A percentile compares a stretch with the other conserved stretches of the same genome.
Evolutionary conservation across 1,140 invertebrate species (phyloP).

Genomic region (Drosophila subpulchrella): DNA sequence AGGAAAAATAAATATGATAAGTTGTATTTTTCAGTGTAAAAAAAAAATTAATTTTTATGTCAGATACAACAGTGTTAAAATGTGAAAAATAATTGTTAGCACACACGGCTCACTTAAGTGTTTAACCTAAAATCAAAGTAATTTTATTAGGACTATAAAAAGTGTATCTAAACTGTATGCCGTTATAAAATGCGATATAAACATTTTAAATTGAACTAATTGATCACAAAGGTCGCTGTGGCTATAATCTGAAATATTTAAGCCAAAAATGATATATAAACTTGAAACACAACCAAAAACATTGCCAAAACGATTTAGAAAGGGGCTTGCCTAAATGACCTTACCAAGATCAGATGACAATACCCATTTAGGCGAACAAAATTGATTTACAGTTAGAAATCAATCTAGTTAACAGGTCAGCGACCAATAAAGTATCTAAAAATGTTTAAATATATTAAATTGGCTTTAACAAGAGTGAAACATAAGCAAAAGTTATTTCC

Average conservation of each 20-base stretch:
- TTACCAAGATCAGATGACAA: neutral
- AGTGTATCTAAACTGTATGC: neutral
- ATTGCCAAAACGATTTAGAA: conserved; percentile 9
- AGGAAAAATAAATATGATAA: neutral
- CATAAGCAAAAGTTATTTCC: conserved; percentile 3
- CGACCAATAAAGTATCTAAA: neutral
- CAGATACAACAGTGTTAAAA: too few species aligned
- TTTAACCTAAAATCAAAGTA: too few species aligned
- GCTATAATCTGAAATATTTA: conserved; percentile 1
- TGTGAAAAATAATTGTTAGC: too few species aligned
- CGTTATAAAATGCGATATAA: neutral
- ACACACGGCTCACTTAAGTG: too few species aligned
- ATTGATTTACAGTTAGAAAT: neutral
- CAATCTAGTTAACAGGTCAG: conserved; percentile 3
- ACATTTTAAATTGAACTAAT: neutral
- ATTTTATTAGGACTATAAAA: neutral
- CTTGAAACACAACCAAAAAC: neutral
- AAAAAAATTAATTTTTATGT: too few species aligned
- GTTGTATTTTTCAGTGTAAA: too few species aligned
- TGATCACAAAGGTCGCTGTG: conserved; percentile 7
- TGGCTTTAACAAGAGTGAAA: conserved; percentile 1
- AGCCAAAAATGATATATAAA: neutral
- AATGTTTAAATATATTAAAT: neutral
- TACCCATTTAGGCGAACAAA: neutral
- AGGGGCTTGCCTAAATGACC: conserved; percentile 8